A percentile compares a stretch with the other conserved stretches of the same genome.
phyloP scores from a whole-genome alignment of 2,797 vertebrate genomes.

The Spinus pinus region DNA sequence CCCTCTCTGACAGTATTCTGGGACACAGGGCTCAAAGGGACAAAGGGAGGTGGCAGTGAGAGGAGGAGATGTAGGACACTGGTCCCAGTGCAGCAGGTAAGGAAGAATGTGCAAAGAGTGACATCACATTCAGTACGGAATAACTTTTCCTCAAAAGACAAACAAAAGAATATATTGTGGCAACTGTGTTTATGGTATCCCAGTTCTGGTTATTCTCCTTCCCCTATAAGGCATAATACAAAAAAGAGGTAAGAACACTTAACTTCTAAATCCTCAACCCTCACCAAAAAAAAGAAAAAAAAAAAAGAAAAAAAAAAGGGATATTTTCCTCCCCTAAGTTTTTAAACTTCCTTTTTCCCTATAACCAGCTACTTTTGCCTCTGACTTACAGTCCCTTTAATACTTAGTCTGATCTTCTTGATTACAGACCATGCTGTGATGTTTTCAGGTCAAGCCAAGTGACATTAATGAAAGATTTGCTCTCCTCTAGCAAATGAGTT shows the following conservation, averaged over 20 bases:
- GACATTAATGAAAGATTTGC: not conserved
- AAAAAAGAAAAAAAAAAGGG: rapidly evolving
- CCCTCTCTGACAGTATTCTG: not conserved
- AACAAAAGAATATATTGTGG: not conserved
- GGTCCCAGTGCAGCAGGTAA: not conserved
- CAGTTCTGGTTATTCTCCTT: not conserved
- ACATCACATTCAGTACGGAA: not conserved
- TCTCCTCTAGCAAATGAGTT: not conserved
- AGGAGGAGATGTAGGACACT: not conserved
- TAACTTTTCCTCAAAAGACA: not conserved
- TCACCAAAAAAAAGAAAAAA: rapidly evolving
- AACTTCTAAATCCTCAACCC: not conserved
- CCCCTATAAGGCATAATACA: not conserved
- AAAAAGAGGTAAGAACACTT: not conserved
- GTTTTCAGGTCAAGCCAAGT: not conserved
- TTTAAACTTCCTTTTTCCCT: not conserved
- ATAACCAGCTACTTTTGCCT: not conserved
- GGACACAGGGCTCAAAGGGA: not conserved
- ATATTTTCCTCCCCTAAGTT: not conserved
- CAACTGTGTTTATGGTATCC: not conserved
- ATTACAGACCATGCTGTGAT: not conserved
- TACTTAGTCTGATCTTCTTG: not conserved
- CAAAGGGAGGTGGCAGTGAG: not conserved
- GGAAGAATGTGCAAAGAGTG: not conserved
- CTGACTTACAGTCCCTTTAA: not conserved